Conservation (phyloP, 2,797 vertebrate genomes). For the Pipistrellus kuhlii region DNA sequence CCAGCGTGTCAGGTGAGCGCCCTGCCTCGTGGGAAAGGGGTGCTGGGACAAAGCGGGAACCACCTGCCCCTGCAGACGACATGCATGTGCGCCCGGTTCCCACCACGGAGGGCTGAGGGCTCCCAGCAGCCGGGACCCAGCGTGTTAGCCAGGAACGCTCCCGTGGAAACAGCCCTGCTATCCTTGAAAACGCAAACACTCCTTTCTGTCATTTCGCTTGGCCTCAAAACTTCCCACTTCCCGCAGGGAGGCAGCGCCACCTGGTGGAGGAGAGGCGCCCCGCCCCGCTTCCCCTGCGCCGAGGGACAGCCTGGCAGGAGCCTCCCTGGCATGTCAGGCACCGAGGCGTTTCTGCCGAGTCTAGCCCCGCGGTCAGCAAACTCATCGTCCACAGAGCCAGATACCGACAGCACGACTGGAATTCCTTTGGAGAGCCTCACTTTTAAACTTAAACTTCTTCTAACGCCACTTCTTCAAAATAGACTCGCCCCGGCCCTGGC, state of each 20-base stretch:
- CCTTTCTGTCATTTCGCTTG: neutral
- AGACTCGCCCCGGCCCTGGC: too few species aligned
- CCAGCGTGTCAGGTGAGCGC: fast-evolving
- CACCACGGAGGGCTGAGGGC: neutral
- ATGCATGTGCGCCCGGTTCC: fast-evolving
- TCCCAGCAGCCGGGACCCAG: neutral
- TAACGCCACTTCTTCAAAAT: too few species aligned
- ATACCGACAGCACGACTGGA: too few species aligned
- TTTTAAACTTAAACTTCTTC: too few species aligned
- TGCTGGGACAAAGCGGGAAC: fast-evolving
- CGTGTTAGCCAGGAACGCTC: neutral
- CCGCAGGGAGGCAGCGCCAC: slow-evolving; percentile 42
- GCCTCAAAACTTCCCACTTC: neutral
- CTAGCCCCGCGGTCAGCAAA: neutral
- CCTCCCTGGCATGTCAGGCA: neutral
- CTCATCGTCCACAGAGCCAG: too few species aligned
- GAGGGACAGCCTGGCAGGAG: fast-evolving
- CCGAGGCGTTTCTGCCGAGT: neutral
- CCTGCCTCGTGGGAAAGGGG: fast-evolving
- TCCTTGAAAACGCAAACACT: neutral
- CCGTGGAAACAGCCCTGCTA: fast-evolving
- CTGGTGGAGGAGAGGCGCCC: neutral
- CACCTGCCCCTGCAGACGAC: fast-evolving
- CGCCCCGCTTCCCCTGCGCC: neutral
- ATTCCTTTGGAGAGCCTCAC: too few species aligned